Percentiles rank a stretch among this genome's conserved stretches.
phyloP scores from a whole-genome alignment of 2,797 vertebrate species.

The Masticophis lateralis region DNA sequence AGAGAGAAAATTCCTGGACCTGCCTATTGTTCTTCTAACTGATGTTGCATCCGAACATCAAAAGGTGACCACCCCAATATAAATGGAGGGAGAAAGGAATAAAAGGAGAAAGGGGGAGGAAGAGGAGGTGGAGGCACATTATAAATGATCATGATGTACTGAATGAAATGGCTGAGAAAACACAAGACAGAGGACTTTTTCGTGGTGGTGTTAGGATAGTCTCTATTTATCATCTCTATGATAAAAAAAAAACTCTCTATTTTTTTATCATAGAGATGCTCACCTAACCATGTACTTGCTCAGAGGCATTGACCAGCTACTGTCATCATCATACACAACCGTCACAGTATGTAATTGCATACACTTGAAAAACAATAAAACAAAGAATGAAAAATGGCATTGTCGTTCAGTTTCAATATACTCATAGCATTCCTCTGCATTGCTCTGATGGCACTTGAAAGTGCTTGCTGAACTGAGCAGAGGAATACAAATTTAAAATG shows the following conservation, averaged over 20 bases:
- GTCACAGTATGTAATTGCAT: constrained; percentile 8
- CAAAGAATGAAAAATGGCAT: constrained; percentile 31
- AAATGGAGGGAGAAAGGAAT: not conserved
- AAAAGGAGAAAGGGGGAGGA: not conserved
- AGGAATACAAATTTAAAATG: constrained; percentile 22
- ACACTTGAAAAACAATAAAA: not conserved
- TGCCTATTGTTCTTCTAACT: not conserved
- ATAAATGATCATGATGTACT: not conserved
- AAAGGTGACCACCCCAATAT: not conserved
- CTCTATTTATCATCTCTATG: too few relatives aligned
- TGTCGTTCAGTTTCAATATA: constrained; percentile 17
- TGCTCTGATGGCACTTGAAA: constrained; percentile 16
- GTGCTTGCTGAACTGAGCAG: constrained; percentile 14
- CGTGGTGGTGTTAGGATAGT: not conserved
- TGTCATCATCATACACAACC: not conserved
- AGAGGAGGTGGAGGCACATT: not conserved
- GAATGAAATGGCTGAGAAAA: not conserved
- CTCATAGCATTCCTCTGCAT: not conserved
- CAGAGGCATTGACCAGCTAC: not conserved
- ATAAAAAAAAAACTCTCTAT: too few relatives aligned
- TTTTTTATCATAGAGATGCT: not conserved
- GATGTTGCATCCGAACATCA: not conserved
- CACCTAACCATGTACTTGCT: not conserved
- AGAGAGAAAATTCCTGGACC: too few relatives aligned
- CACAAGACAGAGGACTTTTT: not conserved